Evolutionary conservation across 2,113 vertebrate species (phyloP), one percentile per base, ranked within the genome.

Genomic region (Dasypus novemcinctus): DNA sequence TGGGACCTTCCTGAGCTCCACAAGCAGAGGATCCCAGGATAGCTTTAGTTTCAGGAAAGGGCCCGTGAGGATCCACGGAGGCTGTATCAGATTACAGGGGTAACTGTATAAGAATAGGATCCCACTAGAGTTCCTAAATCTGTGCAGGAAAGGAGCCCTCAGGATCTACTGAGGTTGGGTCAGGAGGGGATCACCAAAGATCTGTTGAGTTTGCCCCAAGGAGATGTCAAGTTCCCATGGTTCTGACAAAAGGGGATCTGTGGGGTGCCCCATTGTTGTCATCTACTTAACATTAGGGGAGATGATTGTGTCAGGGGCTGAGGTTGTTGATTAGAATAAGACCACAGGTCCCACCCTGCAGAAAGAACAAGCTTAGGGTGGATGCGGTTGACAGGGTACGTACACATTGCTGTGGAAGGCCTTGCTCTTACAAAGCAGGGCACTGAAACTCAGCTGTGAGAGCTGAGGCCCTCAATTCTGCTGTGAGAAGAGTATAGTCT

Each of bases 371-470:
- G 46, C 33, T n/a, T 46, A 1, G 17, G 25, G 41, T 36, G 78
- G n/a, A 29, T 2, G 29, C 12, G 43, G 63, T 1, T 36, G 52
- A 23, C 43, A 27, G 2, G 38, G 33, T 25, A n/a, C 0, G 15
- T 13, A 27, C 54, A 11, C 31, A 69, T 2, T 31, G 33, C 13
- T 33, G 17, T 5, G 31, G 57, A 29, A 49, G 66, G 52, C 23
- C 1, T 15, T 31, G 41, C 27, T 18, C 7, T 52, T 52, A 61
- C 2, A 11, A 52, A 33, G 18, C n/a, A n/a, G 20, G n/a, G 38
- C 1, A 5, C 8, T n/a, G 38, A 33, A 33, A n/a, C 20, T 29
- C 2, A 0, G 25, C 41, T 49, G 1, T 1, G 7, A 25, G 61
- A 52, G 52, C 63, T 17, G 79, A 68, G 27, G 69, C 4, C 49